These are phyloP conservation scores for Drosophila subsilvestris DNA, from an alignment of 2,888 invertebrate genomes.

Conservation along the genomic window DNA sequence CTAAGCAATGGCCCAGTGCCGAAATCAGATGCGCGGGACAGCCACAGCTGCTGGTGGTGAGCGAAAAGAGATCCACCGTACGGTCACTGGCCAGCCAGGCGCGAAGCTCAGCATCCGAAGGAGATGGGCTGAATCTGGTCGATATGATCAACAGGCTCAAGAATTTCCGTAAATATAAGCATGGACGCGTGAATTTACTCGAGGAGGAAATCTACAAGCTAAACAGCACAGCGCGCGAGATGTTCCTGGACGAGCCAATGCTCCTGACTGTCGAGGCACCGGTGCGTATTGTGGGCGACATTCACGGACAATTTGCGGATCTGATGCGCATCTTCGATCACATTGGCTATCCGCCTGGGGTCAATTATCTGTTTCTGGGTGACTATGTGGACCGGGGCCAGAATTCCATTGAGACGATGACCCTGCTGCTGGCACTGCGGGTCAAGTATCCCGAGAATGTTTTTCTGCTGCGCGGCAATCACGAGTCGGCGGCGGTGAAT, in stretches of 20 bases:
- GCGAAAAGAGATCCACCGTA: neutral
- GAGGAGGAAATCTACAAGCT: conserved; percentile 10
- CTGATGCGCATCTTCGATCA: conserved; percentile 35
- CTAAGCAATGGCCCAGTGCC: neutral
- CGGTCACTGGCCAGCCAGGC: no score
- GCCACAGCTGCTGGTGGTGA: no score
- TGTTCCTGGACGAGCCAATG: conserved; percentile 35
- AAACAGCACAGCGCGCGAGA: neutral
- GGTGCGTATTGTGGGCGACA: conserved; percentile 35
- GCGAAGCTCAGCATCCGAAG: neutral
- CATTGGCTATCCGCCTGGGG: conserved; percentile 18
- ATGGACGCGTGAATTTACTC: neutral
- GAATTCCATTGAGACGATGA: conserved; percentile 26
- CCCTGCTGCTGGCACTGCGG: conserved; percentile 31
- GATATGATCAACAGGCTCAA: conserved; percentile 8
- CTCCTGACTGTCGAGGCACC: conserved; percentile 30
- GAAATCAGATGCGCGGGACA: no score
- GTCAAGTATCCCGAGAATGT: conserved; percentile 28
- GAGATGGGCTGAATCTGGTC: neutral
- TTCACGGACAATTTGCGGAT: conserved; percentile 36
- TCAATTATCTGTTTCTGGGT: conserved; percentile 33
- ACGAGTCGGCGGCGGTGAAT: conserved; percentile 33
- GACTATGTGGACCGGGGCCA: conserved; percentile 39
- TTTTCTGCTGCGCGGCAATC: conserved; percentile 40
- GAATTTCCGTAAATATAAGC: conserved; percentile 4